A percentile compares a stretch with the other conserved stretches of the same genome.
Evolutionary conservation across 2,797 vertebrate genomes (phyloP).

Genomic region (Rhinella marina): DNA sequence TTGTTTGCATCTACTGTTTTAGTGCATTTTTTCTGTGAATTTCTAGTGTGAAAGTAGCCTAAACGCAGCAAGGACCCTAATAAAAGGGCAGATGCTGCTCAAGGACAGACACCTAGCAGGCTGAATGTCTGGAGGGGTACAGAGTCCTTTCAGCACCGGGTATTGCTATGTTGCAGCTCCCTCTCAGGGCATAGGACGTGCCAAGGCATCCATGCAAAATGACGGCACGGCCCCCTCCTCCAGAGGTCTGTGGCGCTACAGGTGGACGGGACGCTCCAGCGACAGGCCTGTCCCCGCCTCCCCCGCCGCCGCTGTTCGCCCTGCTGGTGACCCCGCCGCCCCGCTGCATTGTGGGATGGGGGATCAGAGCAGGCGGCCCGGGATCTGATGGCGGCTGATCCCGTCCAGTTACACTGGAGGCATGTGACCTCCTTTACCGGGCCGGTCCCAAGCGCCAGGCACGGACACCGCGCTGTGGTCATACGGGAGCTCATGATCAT

Average conservation of each 20-base stretch:
- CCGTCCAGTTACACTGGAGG: conserved; percentile 79
- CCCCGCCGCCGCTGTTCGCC: conserved; percentile 60
- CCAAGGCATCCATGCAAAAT: too few relatives aligned
- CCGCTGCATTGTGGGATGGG: conserved; percentile 75
- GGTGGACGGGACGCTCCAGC: neutral
- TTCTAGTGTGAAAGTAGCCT: too few relatives aligned
- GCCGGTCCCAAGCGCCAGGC: conserved; percentile 88
- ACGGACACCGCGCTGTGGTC: conserved; percentile 92
- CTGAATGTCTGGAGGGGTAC: too few relatives aligned
- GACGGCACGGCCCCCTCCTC: neutral
- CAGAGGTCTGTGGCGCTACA: neutral
- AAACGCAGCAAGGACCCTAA: too few relatives aligned
- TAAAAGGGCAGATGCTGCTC: too few relatives aligned
- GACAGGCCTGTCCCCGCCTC: conserved; percentile 32
- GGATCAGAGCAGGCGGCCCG: conserved; percentile 74
- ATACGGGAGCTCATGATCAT: conserved; percentile 91
- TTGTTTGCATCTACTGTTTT: too few relatives aligned
- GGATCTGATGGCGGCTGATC: conserved; percentile 66
- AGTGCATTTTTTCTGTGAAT: too few relatives aligned
- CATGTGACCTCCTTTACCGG: conserved; percentile 87
- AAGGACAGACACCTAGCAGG: too few relatives aligned
- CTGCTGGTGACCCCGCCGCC: conserved; percentile 56
- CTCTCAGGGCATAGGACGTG: too few relatives aligned
- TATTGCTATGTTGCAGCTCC: too few relatives aligned
- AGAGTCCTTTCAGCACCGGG: too few relatives aligned